Evolutionary conservation across 2,888 invertebrate genomes (phyloP).

Genomic region (Crossocerus cetratus): DNA sequence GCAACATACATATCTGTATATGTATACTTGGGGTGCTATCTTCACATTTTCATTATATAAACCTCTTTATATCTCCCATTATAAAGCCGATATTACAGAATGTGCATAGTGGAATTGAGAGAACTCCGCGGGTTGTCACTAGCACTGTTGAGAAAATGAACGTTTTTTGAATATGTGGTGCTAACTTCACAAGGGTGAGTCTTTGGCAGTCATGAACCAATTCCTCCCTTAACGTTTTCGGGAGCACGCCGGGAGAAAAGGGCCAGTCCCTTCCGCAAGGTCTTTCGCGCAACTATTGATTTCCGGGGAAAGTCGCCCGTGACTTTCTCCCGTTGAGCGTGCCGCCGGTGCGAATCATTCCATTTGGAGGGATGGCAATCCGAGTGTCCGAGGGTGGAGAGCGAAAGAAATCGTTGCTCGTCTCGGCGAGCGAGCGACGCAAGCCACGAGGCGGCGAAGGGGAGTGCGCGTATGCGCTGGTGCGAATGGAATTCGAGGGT

Average conservation of each 20-base stretch:
- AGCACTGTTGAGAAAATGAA: too few relatives aligned
- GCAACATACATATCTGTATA: too few relatives aligned
- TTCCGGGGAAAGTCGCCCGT: conserved; percentile 54
- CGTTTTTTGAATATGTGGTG: not conserved
- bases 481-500: conserved; percentile 46
- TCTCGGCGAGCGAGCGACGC: conserved; percentile 24
- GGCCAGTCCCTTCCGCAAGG: conserved; percentile 40
- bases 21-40: too few relatives aligned
- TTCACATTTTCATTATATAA: too few relatives aligned
- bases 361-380: conserved; percentile 39
- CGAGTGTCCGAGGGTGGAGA: conserved; percentile 43
- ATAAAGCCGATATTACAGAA: too few relatives aligned
- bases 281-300: conserved; percentile 66
- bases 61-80: too few relatives aligned
- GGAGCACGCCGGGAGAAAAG: conserved; percentile 25
- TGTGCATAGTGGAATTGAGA: not conserved
- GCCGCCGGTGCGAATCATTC: conserved; percentile 59
- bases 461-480: conserved; percentile 6
- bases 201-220: conserved; percentile 37
- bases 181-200: conserved; percentile 18
- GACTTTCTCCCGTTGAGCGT: conserved; percentile 32
- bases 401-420: conserved; percentile 49
- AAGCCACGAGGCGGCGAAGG: conserved; percentile 12
- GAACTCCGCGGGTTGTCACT: too few relatives aligned
- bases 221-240: conserved; percentile 33